These are phyloP conservation scores for Hyles euphorbiae DNA, from an alignment of 1,140 invertebrate genomes.

Conservation along the genomic window DNA sequence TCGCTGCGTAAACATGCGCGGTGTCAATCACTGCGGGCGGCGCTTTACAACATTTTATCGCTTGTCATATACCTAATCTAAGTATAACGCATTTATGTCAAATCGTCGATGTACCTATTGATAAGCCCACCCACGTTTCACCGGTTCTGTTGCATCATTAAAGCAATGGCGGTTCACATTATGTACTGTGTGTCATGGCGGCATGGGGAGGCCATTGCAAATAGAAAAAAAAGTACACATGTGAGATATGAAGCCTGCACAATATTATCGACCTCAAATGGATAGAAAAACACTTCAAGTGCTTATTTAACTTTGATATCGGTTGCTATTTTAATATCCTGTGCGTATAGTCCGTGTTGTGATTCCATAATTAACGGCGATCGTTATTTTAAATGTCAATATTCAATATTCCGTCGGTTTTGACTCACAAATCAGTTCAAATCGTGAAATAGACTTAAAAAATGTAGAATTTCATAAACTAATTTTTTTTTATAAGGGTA, in stretches of 20 bases:
- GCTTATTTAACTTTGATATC: background rate
- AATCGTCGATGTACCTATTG: conserved; percentile 60
- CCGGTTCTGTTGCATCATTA: conserved; percentile 43
- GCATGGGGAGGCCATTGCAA: background rate
- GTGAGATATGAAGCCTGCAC: background rate
- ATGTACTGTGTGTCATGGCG: conserved; percentile 17
- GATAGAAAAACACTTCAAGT: no score
- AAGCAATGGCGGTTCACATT: conserved; percentile 46
- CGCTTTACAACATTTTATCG: conserved; percentile 67
- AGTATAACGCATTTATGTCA: conserved; percentile 71
- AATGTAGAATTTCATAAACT: no score
- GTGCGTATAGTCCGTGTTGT: background rate
- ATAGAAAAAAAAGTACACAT: conserved; percentile 1
- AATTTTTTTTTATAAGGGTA: no score
- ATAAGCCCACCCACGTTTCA: conserved; percentile 68
- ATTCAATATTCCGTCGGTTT: no score
- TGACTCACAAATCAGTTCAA: no score
- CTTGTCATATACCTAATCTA: conserved; percentile 63
- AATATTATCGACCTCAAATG: no score
- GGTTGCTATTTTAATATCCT: background rate
- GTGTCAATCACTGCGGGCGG: conserved; percentile 69
- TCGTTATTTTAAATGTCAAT: no score
- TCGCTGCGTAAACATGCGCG: conserved; percentile 54
- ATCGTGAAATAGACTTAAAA: no score
- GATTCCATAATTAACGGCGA: no score